These are phyloP conservation scores for Trichonephila clavipes DNA, from an alignment of 1,140 invertebrate species.

Conservation along the genomic window DNA sequence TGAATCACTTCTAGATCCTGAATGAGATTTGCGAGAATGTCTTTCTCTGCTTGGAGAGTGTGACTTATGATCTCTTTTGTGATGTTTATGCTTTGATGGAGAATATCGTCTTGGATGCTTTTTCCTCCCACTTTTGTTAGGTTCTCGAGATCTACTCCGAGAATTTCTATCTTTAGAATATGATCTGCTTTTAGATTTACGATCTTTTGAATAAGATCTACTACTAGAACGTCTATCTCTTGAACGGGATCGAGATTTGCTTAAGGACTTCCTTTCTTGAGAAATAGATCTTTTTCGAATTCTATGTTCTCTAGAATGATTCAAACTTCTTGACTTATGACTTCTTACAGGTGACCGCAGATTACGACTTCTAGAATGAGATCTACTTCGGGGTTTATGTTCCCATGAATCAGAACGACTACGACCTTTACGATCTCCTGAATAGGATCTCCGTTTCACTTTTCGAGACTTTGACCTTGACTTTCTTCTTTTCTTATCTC, in stretches of 20 bases:
- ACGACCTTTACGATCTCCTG: background rate
- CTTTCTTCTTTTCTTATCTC: conserved; percentile 1
- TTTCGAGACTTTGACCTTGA: conserved; percentile 33
- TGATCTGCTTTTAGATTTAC: conserved; percentile 20
- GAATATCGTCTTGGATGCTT: conserved; percentile 40
- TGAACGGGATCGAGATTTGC: conserved; percentile 23
- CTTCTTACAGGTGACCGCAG: background rate
- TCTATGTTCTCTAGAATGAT: background rate
- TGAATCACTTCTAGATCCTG: conserved; percentile 64
- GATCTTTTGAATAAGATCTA: conserved; percentile 40
- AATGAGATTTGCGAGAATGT: conserved; percentile 27
- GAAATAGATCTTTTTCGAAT: background rate
- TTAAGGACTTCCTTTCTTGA: conserved; percentile 2
- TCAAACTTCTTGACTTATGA: background rate
- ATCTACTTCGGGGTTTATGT: conserved; percentile 7
- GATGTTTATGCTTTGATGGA: background rate
- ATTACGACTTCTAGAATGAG: conserved; percentile 24
- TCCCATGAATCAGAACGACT: conserved; percentile 17
- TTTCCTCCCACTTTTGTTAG: background rate
- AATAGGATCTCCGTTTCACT: conserved; percentile 1
- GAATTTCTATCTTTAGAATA: conserved; percentile 54
- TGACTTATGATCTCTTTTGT: background rate
- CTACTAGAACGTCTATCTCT: conserved; percentile 11
- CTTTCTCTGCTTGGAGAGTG: conserved; percentile 46
- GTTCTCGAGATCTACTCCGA: conserved; percentile 41